Evolutionary conservation across 2,113 vertebrate genomes (phyloP).

Genomic region (Psephotus haematonotus): DNA sequence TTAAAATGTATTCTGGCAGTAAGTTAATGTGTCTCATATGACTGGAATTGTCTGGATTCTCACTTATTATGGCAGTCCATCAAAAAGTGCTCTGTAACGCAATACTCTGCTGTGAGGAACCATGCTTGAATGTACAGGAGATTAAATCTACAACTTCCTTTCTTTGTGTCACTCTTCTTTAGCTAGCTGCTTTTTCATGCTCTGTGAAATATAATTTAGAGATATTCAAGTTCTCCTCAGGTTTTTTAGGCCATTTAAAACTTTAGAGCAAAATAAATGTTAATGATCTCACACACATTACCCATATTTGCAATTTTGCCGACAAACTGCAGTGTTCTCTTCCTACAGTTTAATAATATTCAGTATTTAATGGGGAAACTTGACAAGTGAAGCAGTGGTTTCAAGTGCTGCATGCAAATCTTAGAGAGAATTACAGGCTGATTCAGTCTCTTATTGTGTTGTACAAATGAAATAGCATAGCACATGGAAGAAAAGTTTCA

Average conservation of each 20-base stretch:
- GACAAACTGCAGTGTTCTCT: not conserved
- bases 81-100: not conserved
- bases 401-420: slow-evolving; percentile 28
- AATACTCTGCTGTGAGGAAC: not conserved
- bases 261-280: not conserved
- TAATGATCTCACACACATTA: not conserved
- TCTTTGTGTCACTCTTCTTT: not conserved
- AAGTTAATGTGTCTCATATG: not conserved
- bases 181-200: not conserved
- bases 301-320: not conserved
- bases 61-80: not conserved
- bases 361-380: slow-evolving; percentile 20
- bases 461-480: not conserved
- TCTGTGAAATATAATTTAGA: not conserved
- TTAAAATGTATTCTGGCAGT: not conserved
- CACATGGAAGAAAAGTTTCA: not conserved
- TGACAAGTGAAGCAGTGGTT: not conserved
- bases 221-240: not conserved
- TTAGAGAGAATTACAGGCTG: not conserved
- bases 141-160: not conserved
- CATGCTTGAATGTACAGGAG: not conserved
- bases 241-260: not conserved
- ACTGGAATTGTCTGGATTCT: not conserved
- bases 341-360: slow-evolving; percentile 31
- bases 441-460: not conserved